Evolutionary conservation across 2,888 invertebrate genomes (phyloP).

Genomic region (Dynastes tityus): DNA sequence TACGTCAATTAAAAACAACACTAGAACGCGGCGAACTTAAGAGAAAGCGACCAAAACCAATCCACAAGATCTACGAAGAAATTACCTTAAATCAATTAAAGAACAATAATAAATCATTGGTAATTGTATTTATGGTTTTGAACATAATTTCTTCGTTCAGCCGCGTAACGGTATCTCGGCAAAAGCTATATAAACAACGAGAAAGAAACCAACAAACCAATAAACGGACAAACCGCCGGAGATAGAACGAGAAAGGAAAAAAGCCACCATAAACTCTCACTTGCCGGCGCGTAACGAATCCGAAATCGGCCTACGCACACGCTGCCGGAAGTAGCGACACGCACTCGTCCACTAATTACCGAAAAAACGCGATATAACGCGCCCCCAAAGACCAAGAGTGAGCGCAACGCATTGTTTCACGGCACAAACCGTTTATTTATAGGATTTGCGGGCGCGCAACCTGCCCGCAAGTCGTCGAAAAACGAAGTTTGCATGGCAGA

Average conservation of each 20-base stretch:
- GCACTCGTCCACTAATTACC: conserved; percentile 55
- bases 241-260: neutral
- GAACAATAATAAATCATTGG: no score
- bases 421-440: conserved; percentile 40
- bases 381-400: neutral
- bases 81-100: no score
- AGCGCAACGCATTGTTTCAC: conserved; percentile 20
- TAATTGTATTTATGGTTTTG: no score
- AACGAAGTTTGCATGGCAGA: conserved; percentile 35
- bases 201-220: neutral
- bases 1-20: no score
- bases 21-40: no score
- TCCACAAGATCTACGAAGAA: no score
- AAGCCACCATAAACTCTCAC: conserved; percentile 3
- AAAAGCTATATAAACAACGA: neutral
- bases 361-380: conserved; percentile 40
- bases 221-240: neutral
- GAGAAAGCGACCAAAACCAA: no score
- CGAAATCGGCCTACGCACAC: conserved; percentile 53
- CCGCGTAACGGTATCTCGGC: no score
- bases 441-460: conserved; percentile 13
- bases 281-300: conserved; percentile 10
- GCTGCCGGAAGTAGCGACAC: conserved; percentile 54
- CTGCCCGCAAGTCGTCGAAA: conserved; percentile 22
- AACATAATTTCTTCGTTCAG: no score